Evolutionary conservation across 2,888 invertebrate genomes (phyloP).

Genomic region (Cheiracanthium punctorium): DNA sequence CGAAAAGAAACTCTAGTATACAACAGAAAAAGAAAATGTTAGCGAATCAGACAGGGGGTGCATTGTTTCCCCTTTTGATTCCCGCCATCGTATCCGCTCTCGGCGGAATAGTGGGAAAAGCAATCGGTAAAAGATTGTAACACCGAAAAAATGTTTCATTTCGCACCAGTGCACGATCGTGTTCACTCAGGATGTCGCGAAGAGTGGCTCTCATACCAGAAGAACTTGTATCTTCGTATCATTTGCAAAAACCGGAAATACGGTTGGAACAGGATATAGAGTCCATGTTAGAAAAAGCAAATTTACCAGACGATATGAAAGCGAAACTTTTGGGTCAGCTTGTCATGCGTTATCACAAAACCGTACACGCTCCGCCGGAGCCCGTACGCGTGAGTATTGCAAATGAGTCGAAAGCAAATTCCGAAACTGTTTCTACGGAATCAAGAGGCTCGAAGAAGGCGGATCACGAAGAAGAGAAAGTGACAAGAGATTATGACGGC

Average conservation of each 20-base stretch:
- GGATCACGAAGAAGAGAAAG: too few relatives aligned
- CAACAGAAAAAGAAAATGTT: slow-evolving; percentile 16
- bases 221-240: background rate
- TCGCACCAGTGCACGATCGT: background rate
- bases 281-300: slow-evolving; percentile 17
- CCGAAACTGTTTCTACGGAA: too few relatives aligned
- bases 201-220: slow-evolving; percentile 24
- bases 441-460: background rate
- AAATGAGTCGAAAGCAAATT: too few relatives aligned
- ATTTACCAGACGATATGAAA: slow-evolving; percentile 42
- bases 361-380: background rate
- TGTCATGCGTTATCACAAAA: slow-evolving; percentile 29
- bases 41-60: slow-evolving; percentile 35
- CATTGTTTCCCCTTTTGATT: slow-evolving; percentile 36
- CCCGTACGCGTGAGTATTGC: slow-evolving; percentile 17
- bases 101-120: background rate
- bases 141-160: background rate
- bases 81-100: slow-evolving; percentile 17
- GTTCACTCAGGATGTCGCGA: background rate
- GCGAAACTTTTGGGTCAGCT: slow-evolving; percentile 36
- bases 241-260: slow-evolving; percentile 29
- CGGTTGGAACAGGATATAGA: slow-evolving; percentile 26
- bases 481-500: too few relatives aligned
- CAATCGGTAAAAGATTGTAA: background rate
- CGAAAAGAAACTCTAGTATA: background rate